phyloP scores from a whole-genome alignment of 2,888 invertebrate genomes.

The Eristalis tenax region DNA sequence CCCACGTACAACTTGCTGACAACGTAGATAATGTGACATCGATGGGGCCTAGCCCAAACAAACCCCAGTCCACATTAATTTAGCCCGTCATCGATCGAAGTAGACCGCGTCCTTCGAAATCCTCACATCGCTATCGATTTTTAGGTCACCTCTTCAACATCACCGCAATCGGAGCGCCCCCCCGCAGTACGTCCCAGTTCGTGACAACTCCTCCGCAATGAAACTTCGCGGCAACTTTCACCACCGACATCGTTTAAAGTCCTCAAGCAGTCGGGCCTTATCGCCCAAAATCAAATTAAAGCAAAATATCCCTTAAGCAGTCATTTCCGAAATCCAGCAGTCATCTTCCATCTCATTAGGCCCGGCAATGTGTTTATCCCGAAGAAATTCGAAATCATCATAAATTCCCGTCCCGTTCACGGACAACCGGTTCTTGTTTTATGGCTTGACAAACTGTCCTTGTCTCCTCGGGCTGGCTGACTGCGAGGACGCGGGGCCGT shows the following conservation, averaged over 20 bases:
- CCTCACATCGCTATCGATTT: too few species aligned
- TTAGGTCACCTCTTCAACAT: background rate
- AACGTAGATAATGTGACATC: too few species aligned
- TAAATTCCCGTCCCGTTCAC: slow-evolving; percentile 56
- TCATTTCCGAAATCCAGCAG: slow-evolving; percentile 13
- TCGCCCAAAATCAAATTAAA: slow-evolving; percentile 12
- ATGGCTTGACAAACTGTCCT: slow-evolving; percentile 55
- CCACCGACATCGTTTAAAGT: background rate
- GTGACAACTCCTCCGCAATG: background rate
- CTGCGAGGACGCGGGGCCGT: background rate
- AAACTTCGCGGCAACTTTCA: background rate
- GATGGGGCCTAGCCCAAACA: too few species aligned
- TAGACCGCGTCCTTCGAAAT: too few species aligned
- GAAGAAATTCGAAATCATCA: slow-evolving; percentile 44
- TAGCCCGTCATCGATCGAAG: too few species aligned
- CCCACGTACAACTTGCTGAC: too few species aligned
- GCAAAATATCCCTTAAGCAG: slow-evolving; percentile 11
- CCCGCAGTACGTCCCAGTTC: too few species aligned
- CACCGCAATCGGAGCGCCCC: background rate
- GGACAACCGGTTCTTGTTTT: slow-evolving; percentile 40
- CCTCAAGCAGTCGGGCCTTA: background rate
- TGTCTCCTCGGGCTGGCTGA: background rate
- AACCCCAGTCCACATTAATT: too few species aligned
- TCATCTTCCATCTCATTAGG: slow-evolving; percentile 56
- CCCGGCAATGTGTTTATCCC: slow-evolving; percentile 21